phyloP scores from a whole-genome alignment of 2,888 invertebrate genomes.

The Metacarcinus magister region DNA sequence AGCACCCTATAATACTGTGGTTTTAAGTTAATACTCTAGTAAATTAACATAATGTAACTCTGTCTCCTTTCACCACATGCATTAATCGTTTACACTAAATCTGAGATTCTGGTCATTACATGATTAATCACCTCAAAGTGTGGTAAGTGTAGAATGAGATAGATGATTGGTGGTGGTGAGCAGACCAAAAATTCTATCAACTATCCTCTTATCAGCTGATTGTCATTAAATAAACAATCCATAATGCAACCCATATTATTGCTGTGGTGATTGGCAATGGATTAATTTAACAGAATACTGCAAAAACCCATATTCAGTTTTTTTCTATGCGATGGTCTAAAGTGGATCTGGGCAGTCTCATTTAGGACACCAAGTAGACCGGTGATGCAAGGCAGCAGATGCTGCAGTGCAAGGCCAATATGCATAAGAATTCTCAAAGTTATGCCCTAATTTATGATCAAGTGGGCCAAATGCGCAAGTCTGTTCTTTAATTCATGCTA shows the following conservation, averaged over 20 bases:
- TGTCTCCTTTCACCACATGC: too few relatives aligned
- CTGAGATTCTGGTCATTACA: background rate
- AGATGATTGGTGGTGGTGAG: background rate
- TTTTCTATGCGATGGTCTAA: background rate
- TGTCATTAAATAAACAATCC: background rate
- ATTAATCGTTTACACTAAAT: too few relatives aligned
- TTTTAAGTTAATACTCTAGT: background rate
- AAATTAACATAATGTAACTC: background rate
- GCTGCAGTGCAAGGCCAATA: background rate
- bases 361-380: background rate
- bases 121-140: background rate
- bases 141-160: background rate
- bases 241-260: background rate
- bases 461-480: background rate
- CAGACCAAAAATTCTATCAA: background rate
- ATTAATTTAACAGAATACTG: background rate
- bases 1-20: background rate
- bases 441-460: background rate
- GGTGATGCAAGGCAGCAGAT: background rate
- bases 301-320: slow-evolving; percentile 3
- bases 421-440: background rate
- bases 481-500: background rate
- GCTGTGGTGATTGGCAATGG: background rate
- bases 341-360: background rate
- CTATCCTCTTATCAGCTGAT: background rate